Percentiles rank a stretch among this genome's conserved stretches.
Conservation (phyloP, 2,888 invertebrate species). For the Epinotia bilunana region DNA sequence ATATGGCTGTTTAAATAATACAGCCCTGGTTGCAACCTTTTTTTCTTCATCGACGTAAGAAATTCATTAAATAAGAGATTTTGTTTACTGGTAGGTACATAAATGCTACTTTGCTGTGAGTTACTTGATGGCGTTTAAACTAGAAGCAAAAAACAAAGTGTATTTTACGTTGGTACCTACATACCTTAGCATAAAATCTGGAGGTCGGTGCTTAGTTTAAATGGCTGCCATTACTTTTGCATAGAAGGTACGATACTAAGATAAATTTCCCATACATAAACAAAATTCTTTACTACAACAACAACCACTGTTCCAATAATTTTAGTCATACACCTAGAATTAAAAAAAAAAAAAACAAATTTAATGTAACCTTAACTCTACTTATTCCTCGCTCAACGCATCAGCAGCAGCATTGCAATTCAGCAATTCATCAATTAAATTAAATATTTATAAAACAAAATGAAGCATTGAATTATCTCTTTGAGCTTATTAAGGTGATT, state of each 20-base stretch:
- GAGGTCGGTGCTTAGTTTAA: neutral
- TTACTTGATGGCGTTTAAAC: neutral
- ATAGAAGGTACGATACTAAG: neutral
- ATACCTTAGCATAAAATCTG: neutral
- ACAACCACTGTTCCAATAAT: no score
- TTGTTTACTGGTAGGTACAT: neutral
- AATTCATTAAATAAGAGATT: neutral
- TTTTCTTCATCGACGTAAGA: conserved; percentile 3
- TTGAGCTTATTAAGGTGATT: no score
- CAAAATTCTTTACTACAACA: neutral
- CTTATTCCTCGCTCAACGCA: no score
- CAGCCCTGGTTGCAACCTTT: neutral
- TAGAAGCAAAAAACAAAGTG: neutral
- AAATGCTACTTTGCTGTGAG: neutral
- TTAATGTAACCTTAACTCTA: no score
- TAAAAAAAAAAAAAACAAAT: no score
- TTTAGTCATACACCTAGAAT: no score
- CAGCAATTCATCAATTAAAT: no score
- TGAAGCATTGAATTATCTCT: no score
- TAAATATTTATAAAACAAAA: no score
- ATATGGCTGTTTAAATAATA: conserved; percentile 25
- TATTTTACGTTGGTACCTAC: neutral
- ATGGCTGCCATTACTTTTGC: conserved; percentile 2
- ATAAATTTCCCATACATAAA: neutral
- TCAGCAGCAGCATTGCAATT: no score